These are phyloP conservation scores for Heliconius hortense DNA, from an alignment of 2,888 invertebrate genomes.

Conservation along the genomic window DNA sequence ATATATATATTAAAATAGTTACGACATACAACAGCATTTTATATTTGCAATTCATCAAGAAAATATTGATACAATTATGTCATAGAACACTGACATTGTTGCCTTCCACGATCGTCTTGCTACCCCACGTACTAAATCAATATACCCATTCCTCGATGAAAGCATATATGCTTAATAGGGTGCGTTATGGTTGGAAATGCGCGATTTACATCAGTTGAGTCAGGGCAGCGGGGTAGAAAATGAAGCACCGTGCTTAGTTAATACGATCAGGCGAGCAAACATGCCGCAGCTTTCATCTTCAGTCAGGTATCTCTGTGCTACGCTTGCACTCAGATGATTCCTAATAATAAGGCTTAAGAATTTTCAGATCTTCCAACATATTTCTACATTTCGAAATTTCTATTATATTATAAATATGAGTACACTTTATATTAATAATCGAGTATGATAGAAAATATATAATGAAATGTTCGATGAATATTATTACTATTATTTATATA, in stretches of 20 bases:
- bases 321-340: slow-evolving; percentile 48
- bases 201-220: slow-evolving; percentile 74
- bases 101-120: slow-evolving; percentile 18
- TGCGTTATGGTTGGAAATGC: slow-evolving; percentile 64
- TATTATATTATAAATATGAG: background rate
- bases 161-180: slow-evolving; percentile 67
- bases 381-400: background rate
- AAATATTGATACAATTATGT: background rate
- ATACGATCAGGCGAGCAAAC: slow-evolving; percentile 80
- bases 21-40: no score
- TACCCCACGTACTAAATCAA: slow-evolving; percentile 49
- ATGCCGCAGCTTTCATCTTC: slow-evolving; percentile 79
- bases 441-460: background rate
- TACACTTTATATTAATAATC: background rate
- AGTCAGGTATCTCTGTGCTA: slow-evolving; percentile 65
- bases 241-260: slow-evolving; percentile 76
- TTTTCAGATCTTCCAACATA: slow-evolving; percentile 21
- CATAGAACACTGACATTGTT: slow-evolving; percentile 4
- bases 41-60: background rate
- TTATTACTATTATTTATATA: no score
- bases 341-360: slow-evolving; percentile 29
- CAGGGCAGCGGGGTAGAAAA: slow-evolving; percentile 73
- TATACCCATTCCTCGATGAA: slow-evolving; percentile 54
- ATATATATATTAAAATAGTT: no score
- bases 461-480: background rate